Evolutionary conservation across 1,140 invertebrate genomes (phyloP).

Genomic region (Himalopsyche phryganea): DNA sequence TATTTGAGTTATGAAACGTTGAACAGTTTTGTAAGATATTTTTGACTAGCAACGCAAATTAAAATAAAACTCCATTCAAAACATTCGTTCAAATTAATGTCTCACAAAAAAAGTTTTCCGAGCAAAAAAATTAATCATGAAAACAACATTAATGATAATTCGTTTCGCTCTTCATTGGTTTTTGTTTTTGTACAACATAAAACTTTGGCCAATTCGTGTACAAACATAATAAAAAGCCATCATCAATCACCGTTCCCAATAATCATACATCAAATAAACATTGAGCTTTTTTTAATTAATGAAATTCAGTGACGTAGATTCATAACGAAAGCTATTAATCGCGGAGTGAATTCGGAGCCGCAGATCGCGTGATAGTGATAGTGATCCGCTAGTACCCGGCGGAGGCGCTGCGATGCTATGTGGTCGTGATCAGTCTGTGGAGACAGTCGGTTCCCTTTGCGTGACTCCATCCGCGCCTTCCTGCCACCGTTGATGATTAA

Average conservation of each 20-base stretch:
- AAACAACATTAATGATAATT: too few relatives aligned
- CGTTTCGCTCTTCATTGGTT: too few relatives aligned
- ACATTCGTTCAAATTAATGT: too few relatives aligned
- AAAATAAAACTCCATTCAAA: too few relatives aligned
- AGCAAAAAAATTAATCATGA: too few relatives aligned
- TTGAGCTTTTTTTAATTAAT: too few relatives aligned
- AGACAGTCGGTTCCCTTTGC: conserved; percentile 5
- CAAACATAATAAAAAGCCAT: background rate
- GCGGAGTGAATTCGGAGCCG: background rate
- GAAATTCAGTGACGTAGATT: background rate
- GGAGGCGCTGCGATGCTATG: too few relatives aligned
- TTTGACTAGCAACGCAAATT: too few relatives aligned
- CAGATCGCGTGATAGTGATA: conserved; percentile 7
- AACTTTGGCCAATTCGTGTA: background rate
- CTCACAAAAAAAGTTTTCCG: too few relatives aligned
- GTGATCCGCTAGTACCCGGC: background rate
- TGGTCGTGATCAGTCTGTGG: too few relatives aligned
- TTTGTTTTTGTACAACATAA: background rate
- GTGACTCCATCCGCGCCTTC: conserved; percentile 10
- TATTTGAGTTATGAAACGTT: background rate
- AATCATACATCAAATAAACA: too few relatives aligned
- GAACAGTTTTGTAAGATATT: background rate
- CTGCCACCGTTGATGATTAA: conserved; percentile 8
- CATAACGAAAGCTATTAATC: background rate
- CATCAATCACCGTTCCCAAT: too few relatives aligned